phyloP scores from a whole-genome alignment of 2,888 invertebrate species.

The Apotomis capreana region DNA sequence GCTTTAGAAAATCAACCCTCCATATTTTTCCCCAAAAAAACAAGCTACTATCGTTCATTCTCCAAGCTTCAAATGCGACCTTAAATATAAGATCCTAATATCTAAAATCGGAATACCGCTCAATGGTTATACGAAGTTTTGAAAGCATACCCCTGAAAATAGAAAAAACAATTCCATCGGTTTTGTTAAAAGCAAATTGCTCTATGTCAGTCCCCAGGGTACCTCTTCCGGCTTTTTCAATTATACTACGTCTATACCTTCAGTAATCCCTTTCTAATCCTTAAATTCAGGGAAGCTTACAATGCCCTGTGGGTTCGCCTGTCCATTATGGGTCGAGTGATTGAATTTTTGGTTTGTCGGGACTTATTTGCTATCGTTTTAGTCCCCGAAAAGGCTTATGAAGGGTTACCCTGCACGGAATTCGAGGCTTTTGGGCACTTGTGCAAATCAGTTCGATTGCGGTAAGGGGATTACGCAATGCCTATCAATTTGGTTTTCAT shows the following conservation, averaged over 20 bases:
- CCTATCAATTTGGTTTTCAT: too few relatives aligned
- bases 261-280: slow-evolving; percentile 39
- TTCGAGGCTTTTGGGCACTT: not conserved
- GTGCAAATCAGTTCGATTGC: not conserved
- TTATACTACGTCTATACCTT: slow-evolving; percentile 35
- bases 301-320: slow-evolving; percentile 31
- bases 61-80: not conserved
- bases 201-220: slow-evolving; percentile 32
- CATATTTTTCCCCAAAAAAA: not conserved
- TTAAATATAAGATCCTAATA: not conserved
- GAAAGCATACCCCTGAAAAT: slow-evolving; percentile 7
- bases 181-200: slow-evolving; percentile 35
- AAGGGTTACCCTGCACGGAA: slow-evolving; percentile 2
- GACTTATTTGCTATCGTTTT: slow-evolving; percentile 2
- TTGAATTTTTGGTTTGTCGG: slow-evolving; percentile 30
- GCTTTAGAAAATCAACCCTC: not conserved
- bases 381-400: slow-evolving; percentile 5
- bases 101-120: not conserved
- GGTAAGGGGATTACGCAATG: not conserved
- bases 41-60: not conserved
- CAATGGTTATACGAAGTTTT: not conserved
- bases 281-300: slow-evolving; percentile 30
- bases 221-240: slow-evolving; percentile 38
- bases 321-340: slow-evolving; percentile 19
- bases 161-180: slow-evolving; percentile 28